phyloP scores from a whole-genome alignment of 2,797 vertebrate species.

The Smutsia gigantea region DNA sequence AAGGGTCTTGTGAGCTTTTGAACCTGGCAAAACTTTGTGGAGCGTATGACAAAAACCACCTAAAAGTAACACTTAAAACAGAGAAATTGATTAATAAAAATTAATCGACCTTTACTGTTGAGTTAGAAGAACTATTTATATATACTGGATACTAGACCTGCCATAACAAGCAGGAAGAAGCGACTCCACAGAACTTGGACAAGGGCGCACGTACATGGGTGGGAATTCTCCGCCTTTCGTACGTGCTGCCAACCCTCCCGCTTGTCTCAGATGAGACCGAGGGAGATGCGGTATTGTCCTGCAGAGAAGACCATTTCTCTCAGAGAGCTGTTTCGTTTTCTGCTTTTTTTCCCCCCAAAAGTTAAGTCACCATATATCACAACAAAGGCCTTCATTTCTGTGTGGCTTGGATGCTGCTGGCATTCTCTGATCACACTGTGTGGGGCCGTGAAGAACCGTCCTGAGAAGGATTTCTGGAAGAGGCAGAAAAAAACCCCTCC shows the following conservation, averaged over 20 bases:
- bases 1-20: not conserved
- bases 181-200: not conserved
- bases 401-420: conserved; percentile 58
- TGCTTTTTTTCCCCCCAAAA: not conserved
- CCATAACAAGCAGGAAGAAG: not conserved
- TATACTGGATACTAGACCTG: too few relatives aligned
- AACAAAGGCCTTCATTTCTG: conserved; percentile 56
- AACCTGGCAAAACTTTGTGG: not conserved
- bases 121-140: too few relatives aligned
- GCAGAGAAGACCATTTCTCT: conserved; percentile 26
- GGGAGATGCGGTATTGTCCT: not conserved
- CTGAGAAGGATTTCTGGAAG: conserved; percentile 79
- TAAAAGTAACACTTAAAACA: not conserved
- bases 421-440: conserved; percentile 78
- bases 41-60: not conserved
- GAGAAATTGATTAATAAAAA: not conserved
- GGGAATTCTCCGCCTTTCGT: not conserved
- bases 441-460: conserved; percentile 74
- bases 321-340: conserved; percentile 24
- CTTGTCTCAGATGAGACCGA: conserved; percentile 56
- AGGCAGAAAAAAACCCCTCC: conserved; percentile 72
- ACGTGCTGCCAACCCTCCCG: conserved; percentile 34
- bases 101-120: too few relatives aligned
- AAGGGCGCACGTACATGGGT: not conserved
- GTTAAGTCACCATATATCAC: conserved; percentile 68